Evolutionary conservation across 2,888 invertebrate species (phyloP), one percentile per base, ranked within the genome.

Genomic region (Epistrophe grossulariae): DNA sequence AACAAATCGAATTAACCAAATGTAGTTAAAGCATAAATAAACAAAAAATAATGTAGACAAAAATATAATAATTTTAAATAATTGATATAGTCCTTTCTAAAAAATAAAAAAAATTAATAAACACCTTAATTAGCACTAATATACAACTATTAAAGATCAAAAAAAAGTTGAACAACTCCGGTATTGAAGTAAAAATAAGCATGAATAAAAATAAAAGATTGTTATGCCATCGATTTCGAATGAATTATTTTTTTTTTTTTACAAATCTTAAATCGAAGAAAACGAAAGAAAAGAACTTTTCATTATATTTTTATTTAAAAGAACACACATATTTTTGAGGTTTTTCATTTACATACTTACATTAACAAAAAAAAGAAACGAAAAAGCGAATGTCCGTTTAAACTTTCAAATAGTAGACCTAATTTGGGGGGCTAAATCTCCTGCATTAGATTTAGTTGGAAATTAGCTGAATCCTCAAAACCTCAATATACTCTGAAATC

Each of bases 61-160:
- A 84, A 62, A 38, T 28, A 45, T 73, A 66, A 48, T 19, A 60
- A 80, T 45, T n/a, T 45, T 57, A 40, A 38, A 55, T 57, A 55
- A 82, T 82, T 82, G 73, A 74, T 81, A 55, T 70, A 68, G 55
- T 40, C 72, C 78, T 74, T 81, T 85, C 73, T 52, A 62, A 70
- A 62, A 68, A 71, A 64, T 8, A 66, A 68, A 68, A 38, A 38
- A 40, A 43, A n/a, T n/a, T 43, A 24, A 15, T 35, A 43, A 62
- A 40, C 70, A 59, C 28, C 82, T 85, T 74, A 82, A 78, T 85
- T 85, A 85, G 85, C 85, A 81, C 82, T 70, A 82, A 82, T 85
- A 82, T 70, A 85, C 45, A 64, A 85, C 84, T 72, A 13, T 35
- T 15, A 15, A 48, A 74, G 52, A 80, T 60, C 80, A 43, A 52